Conservation (phyloP, 2,797 vertebrate species). For the Helicolenus hilgendorfi region DNA sequence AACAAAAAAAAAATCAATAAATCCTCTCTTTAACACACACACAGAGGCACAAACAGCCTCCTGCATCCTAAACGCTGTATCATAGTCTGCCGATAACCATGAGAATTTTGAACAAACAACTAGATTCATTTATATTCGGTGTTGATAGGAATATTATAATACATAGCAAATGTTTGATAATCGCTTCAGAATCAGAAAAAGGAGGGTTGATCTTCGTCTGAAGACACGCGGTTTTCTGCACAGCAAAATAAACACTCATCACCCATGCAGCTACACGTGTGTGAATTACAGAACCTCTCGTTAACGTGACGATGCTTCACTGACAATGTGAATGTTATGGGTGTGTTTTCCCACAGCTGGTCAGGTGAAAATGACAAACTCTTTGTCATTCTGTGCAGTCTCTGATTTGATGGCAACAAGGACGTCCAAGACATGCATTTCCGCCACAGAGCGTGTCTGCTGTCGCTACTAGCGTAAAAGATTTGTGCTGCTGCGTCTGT, state of each 20-base stretch:
- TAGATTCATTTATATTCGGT: slow-evolving; percentile 21
- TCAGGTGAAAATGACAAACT: slow-evolving; percentile 40
- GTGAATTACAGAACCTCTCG: slow-evolving; percentile 32
- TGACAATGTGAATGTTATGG: slow-evolving; percentile 29
- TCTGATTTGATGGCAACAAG: slow-evolving; percentile 28
- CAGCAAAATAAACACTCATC: slow-evolving; percentile 44
- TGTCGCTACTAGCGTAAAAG: slow-evolving; percentile 45
- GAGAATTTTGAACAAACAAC: slow-evolving; percentile 15
- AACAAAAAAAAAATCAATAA: neutral
- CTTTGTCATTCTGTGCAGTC: slow-evolving; percentile 20
- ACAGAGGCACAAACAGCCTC: neutral
- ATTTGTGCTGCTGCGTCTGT: slow-evolving; percentile 68
- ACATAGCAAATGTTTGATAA: slow-evolving; percentile 40
- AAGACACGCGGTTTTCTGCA: slow-evolving; percentile 5
- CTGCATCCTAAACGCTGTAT: neutral
- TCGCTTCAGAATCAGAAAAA: slow-evolving; percentile 8
- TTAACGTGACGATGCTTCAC: slow-evolving; percentile 28
- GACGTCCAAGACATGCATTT: slow-evolving; percentile 43
- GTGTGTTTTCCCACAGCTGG: slow-evolving; percentile 27
- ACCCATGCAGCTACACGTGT: slow-evolving; percentile 23
- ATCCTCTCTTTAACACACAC: neutral
- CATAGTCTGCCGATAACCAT: neutral
- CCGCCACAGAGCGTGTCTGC: slow-evolving; percentile 34
- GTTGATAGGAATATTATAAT: slow-evolving; percentile 4
- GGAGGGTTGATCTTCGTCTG: slow-evolving; percentile 25